Base-by-base conservation (phyloP, 2,888 invertebrate genomes). In the Mythimna lalbum region DNA sequence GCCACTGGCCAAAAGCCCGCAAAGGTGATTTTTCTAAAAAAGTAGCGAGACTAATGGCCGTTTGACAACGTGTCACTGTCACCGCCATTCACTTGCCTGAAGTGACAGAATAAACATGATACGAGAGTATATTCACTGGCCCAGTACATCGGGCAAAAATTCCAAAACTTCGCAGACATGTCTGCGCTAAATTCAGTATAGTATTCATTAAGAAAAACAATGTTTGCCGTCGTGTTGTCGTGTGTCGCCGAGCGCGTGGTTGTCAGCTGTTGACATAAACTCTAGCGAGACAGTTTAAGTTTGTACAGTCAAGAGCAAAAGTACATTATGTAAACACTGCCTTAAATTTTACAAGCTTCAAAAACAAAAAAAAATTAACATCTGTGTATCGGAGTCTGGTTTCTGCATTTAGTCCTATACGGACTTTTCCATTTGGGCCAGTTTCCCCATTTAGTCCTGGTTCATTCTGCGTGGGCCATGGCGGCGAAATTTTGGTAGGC, bases 181-280 rank as follows among this genome's bases (percentile, higher is more conserved):
- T 63, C 17, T 21, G 61, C 49, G 49, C 7, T 27, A 6, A 23
- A 50, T 69, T 39, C 5, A n/a, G 33, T 27, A 43, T 33, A 9
- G 23, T 17, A 33, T 76, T 69, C 9, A 76, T 55, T 60, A 60
- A 12, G 17, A 53, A 71, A 63, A 47, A 50, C 61, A 73, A 36
- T 66, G 62, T 49, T 60, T 53, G 47, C 43, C 50, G 12, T 56
- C 33, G 39, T 50, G 56, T 49, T 76, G 60, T 61, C 50, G 27
- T 59, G 61, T 53, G 27, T 49, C 50, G 43, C 19, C 49, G 23
- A 47, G 53, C 33, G n/a, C 56, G 59, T 67, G 62, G 73, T 64
- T 80, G 73, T 71, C 69, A 77, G 62, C 72, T 80, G 73, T 66
- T 77, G 61, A 69, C 70, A 85, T 62, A 64, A 78, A 77, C 52